A percentile compares a stretch with the other conserved stretches of the same genome.
These are phyloP conservation scores for Rhinoderma darwinii DNA, from an alignment of 2,113 vertebrate species.

Conservation along the genomic window DNA sequence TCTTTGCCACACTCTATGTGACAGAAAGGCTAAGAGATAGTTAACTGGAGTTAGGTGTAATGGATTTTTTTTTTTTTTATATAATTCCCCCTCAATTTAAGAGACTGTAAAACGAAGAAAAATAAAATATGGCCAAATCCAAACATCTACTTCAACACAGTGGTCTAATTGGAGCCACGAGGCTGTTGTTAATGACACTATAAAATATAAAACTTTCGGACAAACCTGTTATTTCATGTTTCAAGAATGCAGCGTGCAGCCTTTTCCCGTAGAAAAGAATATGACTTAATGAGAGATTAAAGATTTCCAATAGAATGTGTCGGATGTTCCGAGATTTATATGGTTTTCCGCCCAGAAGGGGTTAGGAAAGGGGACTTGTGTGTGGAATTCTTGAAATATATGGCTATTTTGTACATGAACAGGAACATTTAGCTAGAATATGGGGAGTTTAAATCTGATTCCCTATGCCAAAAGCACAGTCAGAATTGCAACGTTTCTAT, in stretches of 20 bases:
- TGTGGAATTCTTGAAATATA: conserved; percentile 36
- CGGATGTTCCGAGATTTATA: conserved; percentile 52
- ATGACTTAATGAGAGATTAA: conserved; percentile 54
- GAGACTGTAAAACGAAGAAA: conserved; percentile 22
- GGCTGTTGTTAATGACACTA: conserved; percentile 56
- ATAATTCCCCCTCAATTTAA: conserved; percentile 40
- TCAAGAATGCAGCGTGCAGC: conserved; percentile 53
- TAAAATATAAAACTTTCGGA: conserved; percentile 59
- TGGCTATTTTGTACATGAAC: background rate
- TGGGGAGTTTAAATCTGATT: background rate
- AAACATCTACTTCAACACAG: conserved; percentile 48
- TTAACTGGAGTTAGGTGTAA: conserved; percentile 8
- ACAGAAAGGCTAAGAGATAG: conserved; percentile 7
- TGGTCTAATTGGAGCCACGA: conserved; percentile 59
- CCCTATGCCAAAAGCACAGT: background rate
- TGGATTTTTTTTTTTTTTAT: background rate
- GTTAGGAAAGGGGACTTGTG: conserved; percentile 28
- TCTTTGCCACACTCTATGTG: background rate
- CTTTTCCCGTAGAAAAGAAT: conserved; percentile 55
- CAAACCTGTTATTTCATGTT: conserved; percentile 58
- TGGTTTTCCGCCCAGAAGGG: conserved; percentile 39
- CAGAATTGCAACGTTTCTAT: background rate
- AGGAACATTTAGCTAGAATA: conserved; percentile 15
- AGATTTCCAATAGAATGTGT: conserved; percentile 55
- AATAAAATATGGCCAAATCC: conserved; percentile 32